Evolutionary conservation across 92 coral and sea anemone species (phyloP).

Genomic region (Zoanthus sociatus): DNA sequence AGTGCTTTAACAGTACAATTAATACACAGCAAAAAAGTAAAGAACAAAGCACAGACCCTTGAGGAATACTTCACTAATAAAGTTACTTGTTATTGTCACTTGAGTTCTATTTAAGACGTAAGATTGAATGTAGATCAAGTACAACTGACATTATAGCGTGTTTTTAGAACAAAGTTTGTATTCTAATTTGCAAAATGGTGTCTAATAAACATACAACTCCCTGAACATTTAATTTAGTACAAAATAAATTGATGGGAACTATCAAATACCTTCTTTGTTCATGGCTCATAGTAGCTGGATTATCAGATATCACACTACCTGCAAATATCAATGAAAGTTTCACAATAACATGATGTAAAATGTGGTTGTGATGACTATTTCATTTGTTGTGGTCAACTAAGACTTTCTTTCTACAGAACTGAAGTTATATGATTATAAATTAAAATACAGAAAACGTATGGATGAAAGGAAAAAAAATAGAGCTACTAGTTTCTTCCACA

Average conservation of each 20-base stretch:
- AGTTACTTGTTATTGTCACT: neutral
- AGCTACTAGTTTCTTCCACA: no score
- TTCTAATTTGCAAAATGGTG: no score
- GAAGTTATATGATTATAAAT: no score
- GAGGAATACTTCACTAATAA: conserved; percentile 43
- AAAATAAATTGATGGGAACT: no score
- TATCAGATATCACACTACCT: conserved; percentile 77
- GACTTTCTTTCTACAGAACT: no score
- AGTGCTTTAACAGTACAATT: neutral
- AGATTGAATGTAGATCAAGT: no score
- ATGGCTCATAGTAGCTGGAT: conserved; percentile 38
- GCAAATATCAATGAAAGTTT: conserved; percentile 1
- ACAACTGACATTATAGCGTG: no score
- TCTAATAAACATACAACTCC: no score
- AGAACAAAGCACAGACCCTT: conserved; percentile 25
- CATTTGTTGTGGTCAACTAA: neutral
- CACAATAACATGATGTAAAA: neutral
- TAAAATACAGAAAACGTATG: no score
- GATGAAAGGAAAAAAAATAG: no score
- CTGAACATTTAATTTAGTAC: no score
- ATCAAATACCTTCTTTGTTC: neutral
- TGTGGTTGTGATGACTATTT: neutral
- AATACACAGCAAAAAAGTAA: neutral
- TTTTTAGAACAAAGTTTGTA: no score
- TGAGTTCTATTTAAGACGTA: neutral